Evolutionary conservation across 2,888 invertebrate species (phyloP).

Genomic region (Vandiemenella viatica): DNA sequence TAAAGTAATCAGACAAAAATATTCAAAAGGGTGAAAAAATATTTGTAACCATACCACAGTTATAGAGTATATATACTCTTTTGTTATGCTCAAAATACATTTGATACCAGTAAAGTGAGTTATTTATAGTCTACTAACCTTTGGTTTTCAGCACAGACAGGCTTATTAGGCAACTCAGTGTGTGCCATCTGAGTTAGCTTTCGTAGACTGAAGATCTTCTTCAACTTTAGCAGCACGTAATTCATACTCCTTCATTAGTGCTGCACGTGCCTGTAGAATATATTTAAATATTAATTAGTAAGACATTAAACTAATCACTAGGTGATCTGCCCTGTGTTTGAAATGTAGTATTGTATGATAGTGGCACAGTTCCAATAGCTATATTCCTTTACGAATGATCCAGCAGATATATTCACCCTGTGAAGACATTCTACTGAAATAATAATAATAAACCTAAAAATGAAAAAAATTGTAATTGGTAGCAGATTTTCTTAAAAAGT

Average conservation of each 20-base stretch:
- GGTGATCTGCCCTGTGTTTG: no score
- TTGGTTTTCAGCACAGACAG: neutral
- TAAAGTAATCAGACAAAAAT: no score
- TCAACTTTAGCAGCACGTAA: conserved; percentile 14
- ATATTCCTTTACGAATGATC: no score
- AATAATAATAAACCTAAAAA: no score
- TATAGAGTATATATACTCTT: neutral
- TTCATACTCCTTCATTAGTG: conserved; percentile 14
- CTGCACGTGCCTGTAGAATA: conserved; percentile 11
- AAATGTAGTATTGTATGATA: no score
- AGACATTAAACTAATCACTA: neutral
- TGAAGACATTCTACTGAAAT: no score
- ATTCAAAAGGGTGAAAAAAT: no score
- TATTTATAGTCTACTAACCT: neutral
- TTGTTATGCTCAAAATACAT: neutral
- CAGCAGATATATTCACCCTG: no score
- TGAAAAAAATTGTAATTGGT: no score
- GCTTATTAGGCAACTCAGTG: conserved; percentile 1
- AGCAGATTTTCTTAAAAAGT: no score
- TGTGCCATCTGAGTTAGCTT: conserved; percentile 2
- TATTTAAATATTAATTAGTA: neutral
- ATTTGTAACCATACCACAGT: no score
- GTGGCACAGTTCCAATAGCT: no score
- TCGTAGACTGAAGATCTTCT: conserved; percentile 13
- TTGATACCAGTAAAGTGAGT: neutral